Conservation (phyloP, 2,797 vertebrate species). For the Psittacula echo region DNA sequence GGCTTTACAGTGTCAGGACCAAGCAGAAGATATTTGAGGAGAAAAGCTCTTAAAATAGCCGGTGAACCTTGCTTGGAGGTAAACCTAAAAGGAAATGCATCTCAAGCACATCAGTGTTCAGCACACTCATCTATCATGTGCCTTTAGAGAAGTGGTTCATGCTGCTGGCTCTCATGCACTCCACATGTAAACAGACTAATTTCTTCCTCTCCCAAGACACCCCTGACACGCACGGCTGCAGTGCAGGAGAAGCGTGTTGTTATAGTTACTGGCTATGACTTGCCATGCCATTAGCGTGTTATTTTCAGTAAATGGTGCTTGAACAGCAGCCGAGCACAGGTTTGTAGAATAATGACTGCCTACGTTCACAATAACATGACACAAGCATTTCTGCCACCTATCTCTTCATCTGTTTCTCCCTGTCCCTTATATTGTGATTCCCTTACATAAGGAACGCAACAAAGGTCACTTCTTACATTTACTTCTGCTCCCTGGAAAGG, state of each 20-base stretch:
- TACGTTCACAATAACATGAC: not conserved
- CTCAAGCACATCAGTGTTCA: not conserved
- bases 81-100: not conserved
- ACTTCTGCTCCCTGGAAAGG: slow-evolving; percentile 22
- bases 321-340: not conserved
- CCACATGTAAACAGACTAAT: slow-evolving; percentile 1
- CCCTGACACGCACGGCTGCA: not conserved
- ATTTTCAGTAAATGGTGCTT: slow-evolving; percentile 15
- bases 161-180: not conserved
- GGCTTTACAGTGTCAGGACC: not conserved
- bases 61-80: not conserved
- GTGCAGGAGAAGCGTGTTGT: slow-evolving; percentile 31
- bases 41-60: not conserved
- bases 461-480: not conserved
- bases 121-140: not conserved
- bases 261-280: slow-evolving; percentile 70
- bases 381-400: rapidly evolving
- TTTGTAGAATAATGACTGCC: not conserved
- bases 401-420: not conserved
- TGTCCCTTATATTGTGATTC: not conserved
- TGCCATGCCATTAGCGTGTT: slow-evolving; percentile 39
- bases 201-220: not conserved
- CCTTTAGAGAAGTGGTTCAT: not conserved
- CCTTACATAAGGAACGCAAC: not conserved
- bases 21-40: not conserved